Evolutionary conservation across 2,797 vertebrate genomes (phyloP).

Genomic region (Buphagus erythrorhynchus): DNA sequence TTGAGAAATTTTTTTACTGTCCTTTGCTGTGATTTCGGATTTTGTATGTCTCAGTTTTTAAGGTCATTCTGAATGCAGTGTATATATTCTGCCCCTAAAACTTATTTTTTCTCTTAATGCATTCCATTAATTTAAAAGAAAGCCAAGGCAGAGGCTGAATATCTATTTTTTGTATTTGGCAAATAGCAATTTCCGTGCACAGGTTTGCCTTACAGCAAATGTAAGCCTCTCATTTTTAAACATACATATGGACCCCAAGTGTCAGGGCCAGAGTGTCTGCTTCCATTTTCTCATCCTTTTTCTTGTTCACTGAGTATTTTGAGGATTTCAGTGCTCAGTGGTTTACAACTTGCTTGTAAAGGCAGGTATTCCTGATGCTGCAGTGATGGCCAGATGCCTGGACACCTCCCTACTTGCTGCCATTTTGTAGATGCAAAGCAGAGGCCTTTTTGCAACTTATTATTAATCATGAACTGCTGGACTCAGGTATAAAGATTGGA

Average conservation of each 20-base stretch:
- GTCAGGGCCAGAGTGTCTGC: background rate
- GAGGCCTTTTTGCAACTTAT: background rate
- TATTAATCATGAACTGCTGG: background rate
- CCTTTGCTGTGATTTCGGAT: background rate
- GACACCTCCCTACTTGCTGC: background rate
- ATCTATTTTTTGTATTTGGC: background rate
- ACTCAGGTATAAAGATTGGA: background rate
- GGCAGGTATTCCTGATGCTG: background rate
- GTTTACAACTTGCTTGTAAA: background rate
- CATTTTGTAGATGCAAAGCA: background rate
- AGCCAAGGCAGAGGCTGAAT: background rate
- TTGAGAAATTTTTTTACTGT: background rate
- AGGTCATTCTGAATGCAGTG: background rate
- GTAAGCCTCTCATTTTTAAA: conserved; percentile 1
- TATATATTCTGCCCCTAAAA: background rate
- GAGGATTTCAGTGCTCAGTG: background rate
- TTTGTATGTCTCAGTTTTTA: background rate
- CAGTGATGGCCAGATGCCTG: background rate
- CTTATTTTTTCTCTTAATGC: background rate
- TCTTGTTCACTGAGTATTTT: background rate
- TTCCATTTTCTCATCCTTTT: background rate
- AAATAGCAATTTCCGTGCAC: conserved; percentile 14
- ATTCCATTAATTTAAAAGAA: conserved; percentile 22
- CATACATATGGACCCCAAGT: background rate
- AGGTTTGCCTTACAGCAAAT: conserved; percentile 33